phyloP scores from a whole-genome alignment of 2,797 vertebrate species.

The Carcharodon carcharias region DNA sequence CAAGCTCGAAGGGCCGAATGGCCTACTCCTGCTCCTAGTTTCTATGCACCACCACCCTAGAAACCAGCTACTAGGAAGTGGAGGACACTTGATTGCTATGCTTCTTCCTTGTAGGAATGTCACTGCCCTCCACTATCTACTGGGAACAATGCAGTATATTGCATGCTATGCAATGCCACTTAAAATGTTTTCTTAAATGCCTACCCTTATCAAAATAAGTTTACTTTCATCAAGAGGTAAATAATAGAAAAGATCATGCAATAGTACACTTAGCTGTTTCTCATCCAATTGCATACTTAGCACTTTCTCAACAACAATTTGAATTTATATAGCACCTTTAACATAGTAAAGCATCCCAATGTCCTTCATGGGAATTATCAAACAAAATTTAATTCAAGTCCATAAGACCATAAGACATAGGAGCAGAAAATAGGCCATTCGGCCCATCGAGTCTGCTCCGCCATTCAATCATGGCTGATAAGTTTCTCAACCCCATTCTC shows the following conservation, averaged over 20 bases:
- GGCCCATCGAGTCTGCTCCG: too few species aligned
- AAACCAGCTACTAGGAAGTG: not conserved
- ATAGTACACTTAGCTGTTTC: not conserved
- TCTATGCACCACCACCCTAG: too few species aligned
- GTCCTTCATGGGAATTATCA: not conserved
- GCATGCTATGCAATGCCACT: not conserved
- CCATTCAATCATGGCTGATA: too few species aligned
- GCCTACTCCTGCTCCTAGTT: too few species aligned
- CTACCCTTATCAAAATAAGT: not conserved
- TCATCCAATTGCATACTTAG: not conserved
- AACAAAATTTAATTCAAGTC: not conserved
- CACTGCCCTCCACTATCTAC: not conserved
- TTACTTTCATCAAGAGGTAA: not conserved
- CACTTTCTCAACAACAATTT: not conserved
- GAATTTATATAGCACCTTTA: not conserved
- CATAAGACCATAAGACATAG: too few species aligned
- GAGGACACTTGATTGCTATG: not conserved
- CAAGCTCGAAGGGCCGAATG: too few species aligned
- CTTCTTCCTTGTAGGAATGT: not conserved
- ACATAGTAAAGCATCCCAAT: not conserved
- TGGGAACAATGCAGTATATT: not conserved
- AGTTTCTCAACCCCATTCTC: too few species aligned
- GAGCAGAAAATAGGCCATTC: too few species aligned
- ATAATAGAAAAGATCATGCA: not conserved
- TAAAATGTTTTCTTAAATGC: not conserved